phyloP scores from a whole-genome alignment of 2,113 vertebrate genomes.

The Plecotus auritus region DNA sequence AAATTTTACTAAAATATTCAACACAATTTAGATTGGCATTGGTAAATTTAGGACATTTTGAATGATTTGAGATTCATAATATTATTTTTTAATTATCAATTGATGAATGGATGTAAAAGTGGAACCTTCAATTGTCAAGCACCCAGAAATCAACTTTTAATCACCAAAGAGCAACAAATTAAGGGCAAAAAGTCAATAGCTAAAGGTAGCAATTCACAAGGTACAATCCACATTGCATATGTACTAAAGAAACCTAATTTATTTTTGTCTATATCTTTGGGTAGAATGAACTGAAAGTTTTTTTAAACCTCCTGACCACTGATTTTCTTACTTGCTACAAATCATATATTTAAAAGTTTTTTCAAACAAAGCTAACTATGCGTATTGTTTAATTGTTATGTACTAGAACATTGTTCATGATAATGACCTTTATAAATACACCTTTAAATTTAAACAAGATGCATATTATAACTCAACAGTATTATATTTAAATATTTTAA shows the following conservation, averaged over 20 bases:
- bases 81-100: background rate
- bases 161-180: background rate
- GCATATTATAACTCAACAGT: background rate
- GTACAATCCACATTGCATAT: background rate
- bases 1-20: background rate
- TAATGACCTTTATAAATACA: background rate
- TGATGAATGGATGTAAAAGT: background rate
- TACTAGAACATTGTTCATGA: background rate
- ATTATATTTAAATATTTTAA: conserved; percentile 8
- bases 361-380: background rate
- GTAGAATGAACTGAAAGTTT: background rate
- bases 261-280: background rate
- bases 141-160: background rate
- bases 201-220: background rate
- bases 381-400: background rate
- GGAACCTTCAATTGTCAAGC: background rate
- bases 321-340: background rate
- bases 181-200: background rate
- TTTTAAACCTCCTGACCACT: background rate
- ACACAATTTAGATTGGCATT: background rate
- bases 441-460: conserved; percentile 9
- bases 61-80: background rate
- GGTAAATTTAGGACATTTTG: background rate
- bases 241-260: background rate
- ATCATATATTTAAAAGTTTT: background rate